Conservation (phyloP, 2,797 vertebrate genomes). For the Pseudomugil gertrudae region DNA sequence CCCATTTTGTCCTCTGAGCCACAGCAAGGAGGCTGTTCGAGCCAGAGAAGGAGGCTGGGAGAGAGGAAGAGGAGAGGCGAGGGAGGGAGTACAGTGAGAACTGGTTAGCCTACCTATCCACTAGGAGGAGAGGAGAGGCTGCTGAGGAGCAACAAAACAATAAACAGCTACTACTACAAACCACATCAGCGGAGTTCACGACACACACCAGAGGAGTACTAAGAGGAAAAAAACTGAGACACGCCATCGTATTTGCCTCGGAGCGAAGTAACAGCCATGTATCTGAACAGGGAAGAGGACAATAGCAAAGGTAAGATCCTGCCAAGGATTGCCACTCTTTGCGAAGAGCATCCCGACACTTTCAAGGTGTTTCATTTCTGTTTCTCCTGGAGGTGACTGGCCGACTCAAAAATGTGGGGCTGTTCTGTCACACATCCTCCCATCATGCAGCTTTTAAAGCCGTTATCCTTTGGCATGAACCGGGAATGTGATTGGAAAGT, state of each 20-base stretch:
- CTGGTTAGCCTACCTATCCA: slow-evolving; percentile 77
- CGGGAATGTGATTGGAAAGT: slow-evolving; percentile 60
- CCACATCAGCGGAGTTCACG: slow-evolving; percentile 69
- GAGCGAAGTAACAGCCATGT: slow-evolving; percentile 82
- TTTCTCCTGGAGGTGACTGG: slow-evolving; percentile 35
- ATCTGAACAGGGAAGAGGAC: slow-evolving; percentile 86
- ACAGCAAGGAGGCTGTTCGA: slow-evolving; percentile 55
- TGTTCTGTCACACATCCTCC: slow-evolving; percentile 36
- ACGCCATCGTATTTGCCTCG: slow-evolving; percentile 58
- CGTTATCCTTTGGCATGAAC: slow-evolving; percentile 36
- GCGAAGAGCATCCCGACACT: slow-evolving; percentile 56
- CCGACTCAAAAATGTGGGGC: slow-evolving; percentile 44
- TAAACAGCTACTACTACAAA: slow-evolving; percentile 77
- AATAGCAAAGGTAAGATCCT: slow-evolving; percentile 82
- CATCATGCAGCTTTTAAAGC: slow-evolving; percentile 11
- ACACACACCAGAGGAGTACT: slow-evolving; percentile 67
- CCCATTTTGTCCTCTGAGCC: slow-evolving; percentile 73
- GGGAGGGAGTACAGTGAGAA: slow-evolving; percentile 57
- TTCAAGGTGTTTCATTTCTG: slow-evolving; percentile 70
- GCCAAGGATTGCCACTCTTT: slow-evolving; percentile 52
- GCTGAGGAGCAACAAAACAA: slow-evolving; percentile 81
- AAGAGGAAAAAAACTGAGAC: slow-evolving; percentile 40
- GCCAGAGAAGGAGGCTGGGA: slow-evolving; percentile 29
- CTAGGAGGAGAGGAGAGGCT: slow-evolving; percentile 83
- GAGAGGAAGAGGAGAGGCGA: slow-evolving; percentile 39